phyloP scores from a whole-genome alignment of 1,140 invertebrate species.

The Hylyphantes graminicola region DNA sequence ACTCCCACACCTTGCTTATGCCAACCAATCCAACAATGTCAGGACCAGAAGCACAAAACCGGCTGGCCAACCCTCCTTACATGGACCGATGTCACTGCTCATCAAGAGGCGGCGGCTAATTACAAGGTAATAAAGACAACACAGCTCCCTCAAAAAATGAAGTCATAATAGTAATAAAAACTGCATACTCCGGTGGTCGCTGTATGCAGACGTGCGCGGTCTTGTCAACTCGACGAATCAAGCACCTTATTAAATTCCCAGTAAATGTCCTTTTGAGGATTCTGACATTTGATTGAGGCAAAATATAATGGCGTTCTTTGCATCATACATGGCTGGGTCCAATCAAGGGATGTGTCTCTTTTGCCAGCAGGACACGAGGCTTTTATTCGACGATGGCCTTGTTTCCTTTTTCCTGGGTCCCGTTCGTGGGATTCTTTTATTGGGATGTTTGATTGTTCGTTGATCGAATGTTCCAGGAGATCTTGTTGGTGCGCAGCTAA shows the following conservation, averaged over 20 bases:
- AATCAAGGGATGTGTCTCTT: constrained; percentile 44
- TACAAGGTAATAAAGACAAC: constrained; percentile 40
- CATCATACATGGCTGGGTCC: constrained; percentile 34
- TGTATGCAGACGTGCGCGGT: constrained; percentile 23
- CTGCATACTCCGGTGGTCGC: constrained; percentile 12
- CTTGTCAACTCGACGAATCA: constrained; percentile 32
- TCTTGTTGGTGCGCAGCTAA: constrained; percentile 9
- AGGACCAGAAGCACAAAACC: constrained; percentile 9
- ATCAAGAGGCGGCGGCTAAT: constrained; percentile 14
- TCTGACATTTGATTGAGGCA: constrained; percentile 41
- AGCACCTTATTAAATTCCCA: constrained; percentile 50
- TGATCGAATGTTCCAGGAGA: neutral
- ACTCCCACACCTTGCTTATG: constrained; percentile 35
- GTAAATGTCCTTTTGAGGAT: neutral
- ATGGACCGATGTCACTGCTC: constrained; percentile 14
- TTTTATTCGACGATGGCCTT: constrained; percentile 12
- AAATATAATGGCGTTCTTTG: constrained; percentile 33
- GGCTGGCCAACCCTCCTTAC: neutral
- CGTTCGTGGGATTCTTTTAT: constrained; percentile 9
- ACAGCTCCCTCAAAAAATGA: constrained; percentile 22
- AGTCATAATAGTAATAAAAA: neutral
- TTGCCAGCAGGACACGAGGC: constrained; percentile 8
- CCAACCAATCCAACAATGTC: constrained; percentile 15
- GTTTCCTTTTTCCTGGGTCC: constrained; percentile 10
- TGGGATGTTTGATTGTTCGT: neutral